Percentiles rank a stretch among this genome's conserved stretches.
These are phyloP conservation scores for Nephrocerus scutellatus DNA, from an alignment of 2,888 invertebrate species.

Conservation along the genomic window DNA sequence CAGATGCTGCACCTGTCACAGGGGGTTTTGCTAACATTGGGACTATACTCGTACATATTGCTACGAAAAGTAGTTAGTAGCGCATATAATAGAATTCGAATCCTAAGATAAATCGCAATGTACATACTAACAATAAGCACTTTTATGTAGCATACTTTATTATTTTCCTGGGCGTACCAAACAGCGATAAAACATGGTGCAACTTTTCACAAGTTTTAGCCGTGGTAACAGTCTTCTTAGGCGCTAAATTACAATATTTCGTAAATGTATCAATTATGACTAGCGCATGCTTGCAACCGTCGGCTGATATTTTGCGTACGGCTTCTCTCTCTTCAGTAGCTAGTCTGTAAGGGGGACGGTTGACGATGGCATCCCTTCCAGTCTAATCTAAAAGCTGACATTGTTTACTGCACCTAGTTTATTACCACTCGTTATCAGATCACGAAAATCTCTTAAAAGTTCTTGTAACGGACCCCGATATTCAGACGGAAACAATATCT, in stretches of 20 bases:
- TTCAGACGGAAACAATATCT: constrained; percentile 8
- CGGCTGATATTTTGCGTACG: constrained; percentile 1
- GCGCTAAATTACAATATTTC: constrained; percentile 6
- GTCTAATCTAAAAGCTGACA: constrained; percentile 5
- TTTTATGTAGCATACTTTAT: no score
- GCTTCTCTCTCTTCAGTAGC: constrained; percentile 5
- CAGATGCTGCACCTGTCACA: no score
- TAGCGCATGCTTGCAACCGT: constrained; percentile 6
- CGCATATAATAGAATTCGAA: no score
- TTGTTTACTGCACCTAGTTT: constrained; percentile 8
- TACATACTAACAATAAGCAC: no score
- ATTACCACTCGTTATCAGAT: constrained; percentile 8
- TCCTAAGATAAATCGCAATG: no score
- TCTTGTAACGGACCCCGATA: constrained; percentile 5
- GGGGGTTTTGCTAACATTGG: no score
- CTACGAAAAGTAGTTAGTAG: no score
- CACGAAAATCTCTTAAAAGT: constrained; percentile 3
- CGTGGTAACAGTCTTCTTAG: constrained; percentile 8
- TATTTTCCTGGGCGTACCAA: constrained; percentile 6
- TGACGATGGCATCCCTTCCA: no score
- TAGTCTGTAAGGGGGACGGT: constrained; percentile 3
- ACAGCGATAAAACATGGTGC: constrained; percentile 8
- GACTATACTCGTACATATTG: no score
- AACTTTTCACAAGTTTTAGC: constrained; percentile 8
- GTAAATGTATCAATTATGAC: constrained; percentile 10